Conservation (phyloP, 2,113 vertebrate species). For the Diadophis punctatus region DNA sequence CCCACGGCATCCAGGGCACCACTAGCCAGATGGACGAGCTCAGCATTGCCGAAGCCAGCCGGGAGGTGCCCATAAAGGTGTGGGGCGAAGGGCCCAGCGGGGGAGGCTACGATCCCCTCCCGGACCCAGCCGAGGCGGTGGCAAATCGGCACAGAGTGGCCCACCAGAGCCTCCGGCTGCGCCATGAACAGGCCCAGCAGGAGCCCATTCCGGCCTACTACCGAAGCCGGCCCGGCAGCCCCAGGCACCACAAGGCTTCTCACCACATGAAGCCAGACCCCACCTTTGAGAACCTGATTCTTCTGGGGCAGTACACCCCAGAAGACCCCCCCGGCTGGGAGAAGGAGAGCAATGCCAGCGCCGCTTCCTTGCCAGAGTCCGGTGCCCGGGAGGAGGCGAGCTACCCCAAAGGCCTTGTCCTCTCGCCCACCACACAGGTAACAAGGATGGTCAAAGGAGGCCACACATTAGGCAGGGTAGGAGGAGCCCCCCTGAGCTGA, state of each 20-base stretch:
- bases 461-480: too few species aligned
- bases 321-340: slow-evolving; percentile 6
- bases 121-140: neutral
- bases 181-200: neutral
- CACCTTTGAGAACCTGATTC: slow-evolving; percentile 41
- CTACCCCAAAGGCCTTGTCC: neutral
- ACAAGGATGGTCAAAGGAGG: neutral
- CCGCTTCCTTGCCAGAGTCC: neutral
- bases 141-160: neutral
- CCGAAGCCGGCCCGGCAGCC: neutral
- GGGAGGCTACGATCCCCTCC: neutral
- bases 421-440: slow-evolving; percentile 28
- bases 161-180: neutral
- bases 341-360: neutral
- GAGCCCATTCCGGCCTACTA: slow-evolving; percentile 58
- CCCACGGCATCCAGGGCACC: slow-evolving; percentile 29
- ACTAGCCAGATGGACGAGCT: slow-evolving; percentile 57
- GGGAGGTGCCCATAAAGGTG: slow-evolving; percentile 7
- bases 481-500: neutral
- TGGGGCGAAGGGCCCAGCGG: slow-evolving; percentile 16
- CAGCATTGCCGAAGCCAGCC: slow-evolving; percentile 45
- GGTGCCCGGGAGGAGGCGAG: neutral
- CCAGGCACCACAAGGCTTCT: slow-evolving; percentile 18
- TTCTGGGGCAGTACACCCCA: slow-evolving; percentile 5
- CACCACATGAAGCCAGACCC: slow-evolving; percentile 4